These are phyloP conservation scores for Galagoides demidoff DNA, from an alignment of 2,797 vertebrate genomes.

Conservation along the genomic window DNA sequence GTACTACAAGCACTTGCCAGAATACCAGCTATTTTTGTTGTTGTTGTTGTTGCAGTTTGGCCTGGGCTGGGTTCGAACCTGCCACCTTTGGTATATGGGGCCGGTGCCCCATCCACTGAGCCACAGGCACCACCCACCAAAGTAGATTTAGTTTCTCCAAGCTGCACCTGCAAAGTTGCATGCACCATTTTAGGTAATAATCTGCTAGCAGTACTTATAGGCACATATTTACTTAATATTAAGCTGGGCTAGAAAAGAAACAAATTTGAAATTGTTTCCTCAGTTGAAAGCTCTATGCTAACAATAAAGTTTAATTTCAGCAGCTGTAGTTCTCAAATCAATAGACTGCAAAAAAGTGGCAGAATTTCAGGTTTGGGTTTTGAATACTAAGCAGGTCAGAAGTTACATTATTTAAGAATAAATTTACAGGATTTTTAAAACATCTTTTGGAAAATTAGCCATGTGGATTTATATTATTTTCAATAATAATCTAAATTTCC, in stretches of 20 bases:
- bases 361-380: slow-evolving; percentile 83
- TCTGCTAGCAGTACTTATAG: slow-evolving; percentile 70
- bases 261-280: slow-evolving; percentile 77
- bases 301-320: slow-evolving; percentile 83
- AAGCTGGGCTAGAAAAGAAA: slow-evolving; percentile 75
- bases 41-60: no score
- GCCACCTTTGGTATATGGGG: no score
- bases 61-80: no score
- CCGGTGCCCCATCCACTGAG: no score
- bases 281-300: slow-evolving; percentile 81
- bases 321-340: slow-evolving; percentile 80
- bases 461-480: slow-evolving; percentile 78
- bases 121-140: not conserved
- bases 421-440: slow-evolving; percentile 84
- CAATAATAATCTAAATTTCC: slow-evolving; percentile 39
- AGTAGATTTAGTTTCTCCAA: slow-evolving; percentile 66
- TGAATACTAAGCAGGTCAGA: slow-evolving; percentile 85
- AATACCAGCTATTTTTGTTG: no score
- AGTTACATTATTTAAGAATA: slow-evolving; percentile 85
- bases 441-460: slow-evolving; percentile 83
- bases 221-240: slow-evolving; percentile 80
- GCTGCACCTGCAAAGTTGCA: slow-evolving; percentile 67
- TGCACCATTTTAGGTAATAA: slow-evolving; percentile 70
- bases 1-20: no score
- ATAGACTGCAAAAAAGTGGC: slow-evolving; percentile 78